Percentiles rank a stretch among this genome's conserved stretches.
Conservation (phyloP, 2,113 vertebrate species). For the Pavo muticus region DNA sequence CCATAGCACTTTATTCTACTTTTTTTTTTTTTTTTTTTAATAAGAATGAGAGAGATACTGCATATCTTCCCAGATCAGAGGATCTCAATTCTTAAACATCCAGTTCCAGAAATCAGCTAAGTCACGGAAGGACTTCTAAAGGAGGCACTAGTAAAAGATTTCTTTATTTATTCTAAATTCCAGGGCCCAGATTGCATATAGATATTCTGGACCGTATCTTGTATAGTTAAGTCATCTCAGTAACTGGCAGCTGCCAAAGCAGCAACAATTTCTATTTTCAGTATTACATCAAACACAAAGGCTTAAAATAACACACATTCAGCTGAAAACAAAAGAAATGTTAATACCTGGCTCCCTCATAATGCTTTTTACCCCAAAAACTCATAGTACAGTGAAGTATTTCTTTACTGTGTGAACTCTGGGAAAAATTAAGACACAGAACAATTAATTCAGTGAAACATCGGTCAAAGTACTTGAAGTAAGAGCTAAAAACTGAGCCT, state of each 20-base stretch:
- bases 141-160: not conserved
- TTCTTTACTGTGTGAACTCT: not conserved
- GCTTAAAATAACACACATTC: conserved; percentile 23
- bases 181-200: not conserved
- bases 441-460: not conserved
- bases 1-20: not conserved
- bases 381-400: not conserved
- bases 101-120: not conserved
- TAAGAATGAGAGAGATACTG: not conserved
- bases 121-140: not conserved
- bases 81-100: not conserved
- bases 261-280: conserved; percentile 11
- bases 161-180: not conserved
- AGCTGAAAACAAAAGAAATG: conserved; percentile 23
- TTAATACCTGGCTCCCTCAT: not conserved
- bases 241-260: not conserved
- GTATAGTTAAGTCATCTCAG: not conserved
- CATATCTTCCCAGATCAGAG: not conserved
- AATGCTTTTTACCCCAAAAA: not conserved
- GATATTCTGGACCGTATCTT: not conserved
- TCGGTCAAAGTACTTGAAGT: not conserved
- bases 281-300: not conserved
- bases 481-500: not conserved
- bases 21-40: not conserved
- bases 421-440: not conserved